These are phyloP conservation scores for Paramisgurnus dabryanus DNA, from an alignment of 2,113 vertebrate species.

Conservation along the genomic window DNA sequence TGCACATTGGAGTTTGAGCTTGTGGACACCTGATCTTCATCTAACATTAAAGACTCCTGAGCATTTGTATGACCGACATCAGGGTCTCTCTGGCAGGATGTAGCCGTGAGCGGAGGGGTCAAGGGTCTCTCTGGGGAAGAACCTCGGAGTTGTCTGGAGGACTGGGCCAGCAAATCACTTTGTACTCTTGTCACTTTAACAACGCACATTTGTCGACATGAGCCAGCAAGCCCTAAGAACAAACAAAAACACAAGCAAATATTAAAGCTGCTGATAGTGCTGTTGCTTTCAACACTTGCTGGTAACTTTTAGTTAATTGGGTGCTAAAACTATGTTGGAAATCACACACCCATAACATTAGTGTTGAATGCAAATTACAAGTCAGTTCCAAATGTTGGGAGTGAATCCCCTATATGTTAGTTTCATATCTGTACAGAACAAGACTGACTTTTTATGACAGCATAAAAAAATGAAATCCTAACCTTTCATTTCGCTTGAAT, in stretches of 20 bases:
- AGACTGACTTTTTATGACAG: too few relatives aligned
- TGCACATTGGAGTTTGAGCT: neutral
- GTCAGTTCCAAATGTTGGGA: too few relatives aligned
- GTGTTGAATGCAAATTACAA: too few relatives aligned
- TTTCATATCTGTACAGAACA: too few relatives aligned
- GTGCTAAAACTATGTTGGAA: too few relatives aligned
- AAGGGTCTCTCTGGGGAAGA: neutral
- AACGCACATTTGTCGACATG: slow-evolving; percentile 76
- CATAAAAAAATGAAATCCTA: neutral
- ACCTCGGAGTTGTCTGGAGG: slow-evolving; percentile 46
- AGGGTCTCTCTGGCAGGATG: neutral
- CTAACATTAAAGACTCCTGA: neutral
- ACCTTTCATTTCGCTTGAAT: slow-evolving; percentile 19
- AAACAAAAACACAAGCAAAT: neutral
- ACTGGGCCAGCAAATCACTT: slow-evolving; percentile 59
- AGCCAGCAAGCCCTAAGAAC: slow-evolving; percentile 58
- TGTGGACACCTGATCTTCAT: slow-evolving; percentile 11
- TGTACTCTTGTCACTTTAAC: slow-evolving; percentile 77
- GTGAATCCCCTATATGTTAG: too few relatives aligned
- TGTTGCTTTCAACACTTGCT: too few relatives aligned
- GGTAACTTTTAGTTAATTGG: too few relatives aligned
- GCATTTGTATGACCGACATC: neutral
- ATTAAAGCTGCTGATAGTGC: neutral
- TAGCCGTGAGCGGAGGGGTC: neutral
- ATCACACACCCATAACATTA: too few relatives aligned